Evolutionary conservation across 2,797 vertebrate genomes (phyloP), one percentile per base, ranked within the genome.

Genomic region (Heterohyrax brucei): DNA sequence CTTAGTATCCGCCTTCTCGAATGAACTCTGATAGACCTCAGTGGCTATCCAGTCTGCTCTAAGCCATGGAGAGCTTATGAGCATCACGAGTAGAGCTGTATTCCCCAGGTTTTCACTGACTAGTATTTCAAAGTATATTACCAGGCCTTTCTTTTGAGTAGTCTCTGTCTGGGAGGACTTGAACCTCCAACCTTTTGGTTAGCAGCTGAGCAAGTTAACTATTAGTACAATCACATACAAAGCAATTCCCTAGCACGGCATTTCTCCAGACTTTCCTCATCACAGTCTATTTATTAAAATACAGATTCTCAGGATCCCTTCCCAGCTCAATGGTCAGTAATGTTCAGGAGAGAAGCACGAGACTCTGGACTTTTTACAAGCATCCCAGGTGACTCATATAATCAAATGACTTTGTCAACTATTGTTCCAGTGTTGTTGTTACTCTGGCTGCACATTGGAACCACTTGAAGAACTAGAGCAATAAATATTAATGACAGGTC

Each of bases 391-490:
- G 13, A 79, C 24, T 48, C 33, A 7, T 70, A 1, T 30, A 61
- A 77, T 30, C 24, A 88, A 83, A 14, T 72, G 61, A 56, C 13
- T 56, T 46, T 9, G 68, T 10, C 28, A 26, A 13, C 22, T 7
- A 22, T 89, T 75, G 59, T 14, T 73, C 61, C n/a, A 33, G 12
- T 19, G 9, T 48, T 79, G 7, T 18, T 33, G 10, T 85, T 33
- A 48, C 50, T 39, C 30, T 64, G 62, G 8, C 14, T 62, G 7
- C 3, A 48, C 10, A 1, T 68, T 62, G 73, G 64, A 94, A 62
- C 12, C 2, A 13, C 4, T 33, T 24, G 12, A 0, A 18, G 24
- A 12, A 12, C 46, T 14, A 59, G 22, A 21, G 26, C 1, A 7
- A 83, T 53, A 46, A 77, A 46, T n/a, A 19, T 8, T 18, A 75